Evolutionary conservation across 2,797 vertebrate species (phyloP).

Genomic region (Coendou prehensilis): DNA sequence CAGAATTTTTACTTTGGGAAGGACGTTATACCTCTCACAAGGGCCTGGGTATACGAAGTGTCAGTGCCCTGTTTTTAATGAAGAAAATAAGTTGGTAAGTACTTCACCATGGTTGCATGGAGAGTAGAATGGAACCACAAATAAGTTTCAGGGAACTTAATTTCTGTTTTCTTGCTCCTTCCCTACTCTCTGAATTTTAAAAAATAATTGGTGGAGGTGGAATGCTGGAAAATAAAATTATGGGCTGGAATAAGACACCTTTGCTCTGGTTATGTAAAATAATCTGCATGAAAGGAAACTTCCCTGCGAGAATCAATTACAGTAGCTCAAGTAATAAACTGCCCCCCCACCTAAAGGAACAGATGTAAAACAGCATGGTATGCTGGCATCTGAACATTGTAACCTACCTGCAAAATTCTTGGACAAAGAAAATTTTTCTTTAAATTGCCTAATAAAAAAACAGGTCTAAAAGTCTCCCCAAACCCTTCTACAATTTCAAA

Average conservation of each 20-base stretch:
- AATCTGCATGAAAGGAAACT: slow-evolving; percentile 65
- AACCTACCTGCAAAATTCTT: slow-evolving; percentile 68
- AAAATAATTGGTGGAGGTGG: slow-evolving; percentile 42
- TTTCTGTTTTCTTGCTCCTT: slow-evolving; percentile 64
- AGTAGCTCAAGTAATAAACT: slow-evolving; percentile 56
- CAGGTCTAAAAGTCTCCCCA: slow-evolving; percentile 43
- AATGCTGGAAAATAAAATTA: slow-evolving; percentile 57
- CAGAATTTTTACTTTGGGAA: slow-evolving; percentile 43
- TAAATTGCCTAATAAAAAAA: slow-evolving; percentile 67
- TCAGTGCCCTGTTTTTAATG: slow-evolving; percentile 49
- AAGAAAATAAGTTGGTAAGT: slow-evolving; percentile 46
- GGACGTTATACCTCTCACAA: slow-evolving; percentile 40
- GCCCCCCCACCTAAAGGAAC: slow-evolving; percentile 69
- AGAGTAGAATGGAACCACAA: slow-evolving; percentile 27
- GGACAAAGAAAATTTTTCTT: slow-evolving; percentile 52
- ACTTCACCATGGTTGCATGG: slow-evolving; percentile 10
- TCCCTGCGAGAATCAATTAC: slow-evolving; percentile 40
- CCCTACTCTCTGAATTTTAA: slow-evolving; percentile 61
- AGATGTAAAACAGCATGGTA: slow-evolving; percentile 51
- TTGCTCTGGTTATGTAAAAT: slow-evolving; percentile 57
- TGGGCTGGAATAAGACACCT: slow-evolving; percentile 29
- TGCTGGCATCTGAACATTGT: slow-evolving; percentile 38
- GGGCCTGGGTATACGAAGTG: not conserved
- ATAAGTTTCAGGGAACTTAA: slow-evolving; percentile 68
- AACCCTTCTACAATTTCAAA: slow-evolving; percentile 52